phyloP scores from a whole-genome alignment of 1,140 invertebrate species.

The Trichoplusia ni region DNA sequence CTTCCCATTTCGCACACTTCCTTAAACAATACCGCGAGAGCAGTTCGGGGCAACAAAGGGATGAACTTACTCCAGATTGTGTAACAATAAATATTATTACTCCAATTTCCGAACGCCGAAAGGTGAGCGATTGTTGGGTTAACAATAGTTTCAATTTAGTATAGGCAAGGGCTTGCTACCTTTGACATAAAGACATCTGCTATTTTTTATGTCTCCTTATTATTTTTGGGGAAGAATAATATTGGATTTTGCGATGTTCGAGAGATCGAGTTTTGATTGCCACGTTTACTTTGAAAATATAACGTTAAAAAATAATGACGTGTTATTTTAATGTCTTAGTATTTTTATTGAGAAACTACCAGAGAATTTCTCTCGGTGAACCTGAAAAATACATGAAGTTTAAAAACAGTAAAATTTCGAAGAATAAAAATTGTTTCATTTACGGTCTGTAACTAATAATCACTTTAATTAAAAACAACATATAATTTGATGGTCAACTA shows the following conservation, averaged over 20 bases:
- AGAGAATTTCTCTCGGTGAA: too few species aligned
- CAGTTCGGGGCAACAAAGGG: slow-evolving; percentile 17
- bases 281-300: too few species aligned
- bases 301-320: too few species aligned
- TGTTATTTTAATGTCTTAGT: too few species aligned
- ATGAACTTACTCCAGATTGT: slow-evolving; percentile 66
- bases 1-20: slow-evolving; percentile 69
- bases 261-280: not conserved
- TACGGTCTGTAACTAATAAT: too few species aligned
- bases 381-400: too few species aligned
- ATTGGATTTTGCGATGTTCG: not conserved
- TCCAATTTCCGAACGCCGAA: slow-evolving; percentile 41
- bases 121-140: slow-evolving; percentile 43
- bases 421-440: too few species aligned
- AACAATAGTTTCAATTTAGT: slow-evolving; percentile 57
- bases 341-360: too few species aligned
- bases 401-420: too few species aligned
- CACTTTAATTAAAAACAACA: too few species aligned
- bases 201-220: slow-evolving; percentile 29
- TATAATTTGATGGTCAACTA: too few species aligned
- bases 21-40: slow-evolving; percentile 52
- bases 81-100: slow-evolving; percentile 62
- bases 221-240: slow-evolving; percentile 10
- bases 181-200: slow-evolving; percentile 42
- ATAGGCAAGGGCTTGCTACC: slow-evolving; percentile 35